These are phyloP conservation scores for Brachionus asplanchnoidis DNA, from an alignment of 1,140 invertebrate species.

Conservation along the genomic window DNA sequence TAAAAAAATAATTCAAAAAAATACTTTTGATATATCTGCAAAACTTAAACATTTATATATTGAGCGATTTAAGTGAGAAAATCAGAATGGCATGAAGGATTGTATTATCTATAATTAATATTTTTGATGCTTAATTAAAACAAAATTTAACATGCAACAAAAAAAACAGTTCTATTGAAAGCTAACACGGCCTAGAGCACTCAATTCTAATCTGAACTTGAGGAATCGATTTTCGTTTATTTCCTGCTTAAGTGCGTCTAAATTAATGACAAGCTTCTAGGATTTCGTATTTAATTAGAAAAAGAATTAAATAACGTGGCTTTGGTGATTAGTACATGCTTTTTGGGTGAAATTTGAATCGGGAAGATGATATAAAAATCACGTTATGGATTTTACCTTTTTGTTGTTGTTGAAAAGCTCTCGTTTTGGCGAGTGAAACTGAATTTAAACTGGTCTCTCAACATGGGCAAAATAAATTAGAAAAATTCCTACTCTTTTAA, in stretches of 20 bases:
- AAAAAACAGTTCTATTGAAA: not conserved
- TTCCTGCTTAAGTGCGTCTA: not conserved
- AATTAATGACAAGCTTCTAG: not conserved
- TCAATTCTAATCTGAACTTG: not conserved
- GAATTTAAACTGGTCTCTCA: conserved; percentile 25
- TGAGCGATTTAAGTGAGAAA: not conserved
- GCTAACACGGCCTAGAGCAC: not conserved
- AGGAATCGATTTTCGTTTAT: not conserved
- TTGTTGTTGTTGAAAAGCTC: not conserved
- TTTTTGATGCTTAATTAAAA: not conserved
- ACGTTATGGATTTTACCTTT: not conserved
- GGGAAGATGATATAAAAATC: not conserved
- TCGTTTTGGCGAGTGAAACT: not conserved
- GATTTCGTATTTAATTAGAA: not conserved
- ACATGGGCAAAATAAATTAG: conserved; percentile 27
- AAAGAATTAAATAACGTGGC: not conserved
- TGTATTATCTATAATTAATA: not conserved
- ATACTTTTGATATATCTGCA: not conserved
- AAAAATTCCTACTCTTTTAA: not conserved
- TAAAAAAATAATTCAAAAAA: not conserved
- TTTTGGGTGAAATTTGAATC: not conserved
- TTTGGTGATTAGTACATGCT: not conserved
- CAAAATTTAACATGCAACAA: not conserved
- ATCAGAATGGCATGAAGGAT: not conserved
- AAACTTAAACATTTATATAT: not conserved